Evolutionary conservation across 2,888 invertebrate genomes (phyloP).

Genomic region (Anarsia innoxiella): DNA sequence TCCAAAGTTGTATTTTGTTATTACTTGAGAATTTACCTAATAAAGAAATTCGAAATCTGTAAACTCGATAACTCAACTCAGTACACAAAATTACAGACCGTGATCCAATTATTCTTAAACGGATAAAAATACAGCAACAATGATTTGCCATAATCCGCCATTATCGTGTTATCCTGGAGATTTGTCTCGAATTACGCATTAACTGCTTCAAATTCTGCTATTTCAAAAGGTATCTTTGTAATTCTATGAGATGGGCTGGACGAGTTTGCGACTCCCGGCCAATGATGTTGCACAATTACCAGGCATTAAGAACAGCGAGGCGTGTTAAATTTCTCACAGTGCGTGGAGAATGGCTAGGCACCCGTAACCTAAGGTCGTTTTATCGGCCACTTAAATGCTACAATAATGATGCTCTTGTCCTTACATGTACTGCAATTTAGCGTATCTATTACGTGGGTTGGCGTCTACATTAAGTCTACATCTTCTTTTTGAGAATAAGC

Average conservation of each 20-base stretch:
- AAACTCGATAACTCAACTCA: too few relatives aligned
- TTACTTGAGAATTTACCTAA: too few relatives aligned
- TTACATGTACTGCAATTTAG: conserved; percentile 40
- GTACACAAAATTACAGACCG: not conserved
- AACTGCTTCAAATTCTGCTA: conserved; percentile 4
- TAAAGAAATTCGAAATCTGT: too few relatives aligned
- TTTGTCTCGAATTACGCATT: conserved; percentile 12
- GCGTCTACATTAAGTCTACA: conserved; percentile 15
- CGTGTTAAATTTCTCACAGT: conserved; percentile 61
- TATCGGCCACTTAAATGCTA: conserved; percentile 49
- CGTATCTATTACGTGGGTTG: conserved; percentile 26
- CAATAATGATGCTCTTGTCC: conserved; percentile 51
- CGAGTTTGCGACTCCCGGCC: conserved; percentile 25
- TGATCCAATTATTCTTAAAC: too few relatives aligned
- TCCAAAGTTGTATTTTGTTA: too few relatives aligned
- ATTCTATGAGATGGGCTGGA: conserved; percentile 28
- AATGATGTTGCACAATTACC: conserved; percentile 50
- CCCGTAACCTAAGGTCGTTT: conserved; percentile 44
- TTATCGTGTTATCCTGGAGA: conserved; percentile 4
- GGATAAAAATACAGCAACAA: not conserved
- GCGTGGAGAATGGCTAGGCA: conserved; percentile 45
- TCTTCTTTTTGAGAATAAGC: conserved; percentile 7
- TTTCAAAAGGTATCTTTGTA: conserved; percentile 12
- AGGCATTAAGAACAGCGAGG: conserved; percentile 52
- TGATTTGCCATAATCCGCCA: not conserved